Percentiles rank a stretch among this genome's conserved stretches.
phyloP scores from a whole-genome alignment of 2,888 invertebrate species.

The Auanema freiburgensis region DNA sequence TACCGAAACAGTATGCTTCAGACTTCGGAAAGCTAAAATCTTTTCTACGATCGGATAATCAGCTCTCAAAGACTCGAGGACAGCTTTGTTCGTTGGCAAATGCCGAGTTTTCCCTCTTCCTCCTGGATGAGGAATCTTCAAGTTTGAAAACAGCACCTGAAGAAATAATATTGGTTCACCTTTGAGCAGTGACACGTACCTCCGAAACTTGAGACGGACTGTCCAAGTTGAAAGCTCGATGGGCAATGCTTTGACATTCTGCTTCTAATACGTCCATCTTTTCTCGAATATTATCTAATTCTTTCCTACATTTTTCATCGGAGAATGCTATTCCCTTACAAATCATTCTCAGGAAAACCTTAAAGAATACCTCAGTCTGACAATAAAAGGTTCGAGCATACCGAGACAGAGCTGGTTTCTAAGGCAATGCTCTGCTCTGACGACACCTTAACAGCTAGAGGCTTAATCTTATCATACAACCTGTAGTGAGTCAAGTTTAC shows the following conservation, averaged over 20 bases:
- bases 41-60: slow-evolving; percentile 34
- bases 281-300: slow-evolving; percentile 13
- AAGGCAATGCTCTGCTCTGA: slow-evolving; percentile 19
- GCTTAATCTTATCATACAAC: slow-evolving; percentile 11
- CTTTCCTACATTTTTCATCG: background rate
- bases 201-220: slow-evolving; percentile 31
- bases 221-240: slow-evolving; percentile 37
- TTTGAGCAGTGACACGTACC: slow-evolving; percentile 7
- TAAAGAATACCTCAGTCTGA: background rate
- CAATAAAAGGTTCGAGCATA: slow-evolving; percentile 6
- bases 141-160: slow-evolving; percentile 30
- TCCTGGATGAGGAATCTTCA: slow-evolving; percentile 40
- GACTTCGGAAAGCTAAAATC: slow-evolving; percentile 36
- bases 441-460: slow-evolving; percentile 8
- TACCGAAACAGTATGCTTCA: slow-evolving; percentile 36
- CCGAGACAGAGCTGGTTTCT: slow-evolving; percentile 21
- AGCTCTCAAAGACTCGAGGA: slow-evolving; percentile 29
- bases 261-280: slow-evolving; percentile 29
- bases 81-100: slow-evolving; percentile 33
- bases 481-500: background rate
- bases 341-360: slow-evolving; percentile 3
- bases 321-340: slow-evolving; percentile 29
- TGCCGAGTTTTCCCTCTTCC: slow-evolving; percentile 22
- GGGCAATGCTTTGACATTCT: slow-evolving; percentile 23
- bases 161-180: too few relatives aligned